Evolutionary conservation across 1,140 invertebrate genomes (phyloP), one percentile per base, ranked within the genome.

Genomic region (Mycetomoellerius zeteki): DNA sequence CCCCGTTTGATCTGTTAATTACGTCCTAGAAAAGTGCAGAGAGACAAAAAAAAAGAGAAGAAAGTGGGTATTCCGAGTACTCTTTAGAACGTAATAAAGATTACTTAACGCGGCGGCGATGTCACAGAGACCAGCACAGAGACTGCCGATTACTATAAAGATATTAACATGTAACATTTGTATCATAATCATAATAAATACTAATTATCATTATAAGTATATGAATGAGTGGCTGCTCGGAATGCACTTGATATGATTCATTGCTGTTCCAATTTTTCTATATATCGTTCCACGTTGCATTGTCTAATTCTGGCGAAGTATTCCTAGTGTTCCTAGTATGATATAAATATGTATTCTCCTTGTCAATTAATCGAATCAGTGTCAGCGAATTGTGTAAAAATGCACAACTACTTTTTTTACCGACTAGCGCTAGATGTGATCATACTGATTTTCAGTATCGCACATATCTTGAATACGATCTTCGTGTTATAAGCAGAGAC

Each of bases 71-170:
- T 37, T 14, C 12, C n/a, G 19, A 30, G 47, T 50, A 69, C 50
- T 86, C 60, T 89, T 67, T 73, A 62, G 80, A 82, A 82, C 73
- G 72, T 88, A 85, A 90, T 71, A 6, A 86, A 60, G 90, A 89
- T 85, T 47, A 60, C 56, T 73, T 56, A 89, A 90, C 78, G 88
- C 19, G 87, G 85, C 58, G 78, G 87, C 67, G 72, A 82, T 90
- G 91, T 91, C 89, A 92, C 84, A 92, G 90, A 92, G 91, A 92
- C 91, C 91, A 92, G 91, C 91, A 84, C 90, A 88, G 90, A 92
- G 91, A 92, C 91, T 92, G 91, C 91, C 91, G 90, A 92, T 92
- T 89, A 92, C 76, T 89, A 86, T 92, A 92, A 92, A 92, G 75
- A 84, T 90, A 86, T 90, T 91, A 92, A 92, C 87, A 76, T 87